Evolutionary conservation across 2,797 vertebrate species (phyloP).

Genomic region (Melanotaenia trifasciata): DNA sequence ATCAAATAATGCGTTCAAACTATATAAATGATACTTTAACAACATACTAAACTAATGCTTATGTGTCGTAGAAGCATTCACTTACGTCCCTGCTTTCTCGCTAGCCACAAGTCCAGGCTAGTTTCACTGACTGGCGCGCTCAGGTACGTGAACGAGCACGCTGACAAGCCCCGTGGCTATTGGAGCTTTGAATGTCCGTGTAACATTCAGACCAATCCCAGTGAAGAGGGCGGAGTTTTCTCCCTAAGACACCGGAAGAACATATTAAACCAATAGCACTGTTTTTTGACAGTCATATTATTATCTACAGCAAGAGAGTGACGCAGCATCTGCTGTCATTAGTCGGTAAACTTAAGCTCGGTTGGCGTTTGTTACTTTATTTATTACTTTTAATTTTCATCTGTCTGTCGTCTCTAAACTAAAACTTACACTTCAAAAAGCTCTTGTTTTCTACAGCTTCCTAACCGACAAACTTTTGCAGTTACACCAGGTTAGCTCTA

Average conservation of each 20-base stretch:
- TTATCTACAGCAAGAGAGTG: slow-evolving; percentile 50
- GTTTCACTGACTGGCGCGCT: slow-evolving; percentile 50
- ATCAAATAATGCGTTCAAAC: not conserved
- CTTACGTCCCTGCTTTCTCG: not conserved
- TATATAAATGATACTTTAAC: not conserved
- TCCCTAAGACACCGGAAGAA: not conserved
- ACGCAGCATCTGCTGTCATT: slow-evolving; percentile 39
- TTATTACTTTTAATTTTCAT: not conserved
- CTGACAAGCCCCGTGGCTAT: not conserved
- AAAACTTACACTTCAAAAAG: not conserved
- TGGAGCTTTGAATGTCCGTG: slow-evolving; percentile 16
- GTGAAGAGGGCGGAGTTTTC: slow-evolving; percentile 14
- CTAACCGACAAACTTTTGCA: not conserved
- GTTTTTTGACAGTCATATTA: slow-evolving; percentile 23
- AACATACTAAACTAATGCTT: fast-evolving
- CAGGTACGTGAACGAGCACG: slow-evolving; percentile 30
- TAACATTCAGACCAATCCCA: slow-evolving; percentile 37
- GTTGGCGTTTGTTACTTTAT: not conserved
- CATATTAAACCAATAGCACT: not conserved
- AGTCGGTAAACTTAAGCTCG: fast-evolving
- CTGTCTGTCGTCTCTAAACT: not conserved
- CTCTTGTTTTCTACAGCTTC: slow-evolving; percentile 20
- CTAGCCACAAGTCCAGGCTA: slow-evolving; percentile 3
- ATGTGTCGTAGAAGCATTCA: fast-evolving
- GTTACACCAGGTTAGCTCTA: not conserved